Conservation (phyloP, 2,113 vertebrate genomes). For the Phodopus roborovskii region DNA sequence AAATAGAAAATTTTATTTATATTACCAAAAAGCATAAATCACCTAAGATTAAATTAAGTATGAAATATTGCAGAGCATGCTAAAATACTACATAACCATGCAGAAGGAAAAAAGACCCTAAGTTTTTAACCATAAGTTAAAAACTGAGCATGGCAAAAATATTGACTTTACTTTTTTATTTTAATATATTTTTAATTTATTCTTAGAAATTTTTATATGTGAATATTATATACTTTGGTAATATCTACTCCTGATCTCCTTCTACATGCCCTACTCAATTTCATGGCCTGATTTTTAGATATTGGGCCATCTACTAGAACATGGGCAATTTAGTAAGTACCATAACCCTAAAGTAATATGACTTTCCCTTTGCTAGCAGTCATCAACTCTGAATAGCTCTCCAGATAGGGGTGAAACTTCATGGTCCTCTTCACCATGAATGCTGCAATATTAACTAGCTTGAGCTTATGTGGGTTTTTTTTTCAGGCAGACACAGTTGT, state of each 20-base stretch:
- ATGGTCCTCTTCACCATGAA: background rate
- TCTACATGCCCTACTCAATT: background rate
- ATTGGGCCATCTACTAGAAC: background rate
- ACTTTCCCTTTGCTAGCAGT: background rate
- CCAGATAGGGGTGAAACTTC: background rate
- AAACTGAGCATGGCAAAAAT: background rate
- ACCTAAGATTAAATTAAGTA: background rate
- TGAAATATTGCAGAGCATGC: background rate
- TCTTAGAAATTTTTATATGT: background rate
- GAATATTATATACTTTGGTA: background rate
- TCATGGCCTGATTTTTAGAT: background rate
- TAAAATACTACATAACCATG: background rate
- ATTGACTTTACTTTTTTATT: background rate
- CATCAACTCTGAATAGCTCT: background rate
- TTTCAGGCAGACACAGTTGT: background rate
- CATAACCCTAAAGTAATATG: background rate
- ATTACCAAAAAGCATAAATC: background rate
- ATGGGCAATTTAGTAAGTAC: background rate
- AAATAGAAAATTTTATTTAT: background rate
- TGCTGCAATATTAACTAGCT: background rate
- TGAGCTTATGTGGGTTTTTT: background rate
- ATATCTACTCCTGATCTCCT: background rate
- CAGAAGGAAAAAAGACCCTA: background rate
- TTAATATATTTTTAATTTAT: background rate
- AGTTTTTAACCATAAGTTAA: too few relatives aligned